Conservation (phyloP, 1,140 invertebrate genomes). For the Tetramorium parvispinum region DNA sequence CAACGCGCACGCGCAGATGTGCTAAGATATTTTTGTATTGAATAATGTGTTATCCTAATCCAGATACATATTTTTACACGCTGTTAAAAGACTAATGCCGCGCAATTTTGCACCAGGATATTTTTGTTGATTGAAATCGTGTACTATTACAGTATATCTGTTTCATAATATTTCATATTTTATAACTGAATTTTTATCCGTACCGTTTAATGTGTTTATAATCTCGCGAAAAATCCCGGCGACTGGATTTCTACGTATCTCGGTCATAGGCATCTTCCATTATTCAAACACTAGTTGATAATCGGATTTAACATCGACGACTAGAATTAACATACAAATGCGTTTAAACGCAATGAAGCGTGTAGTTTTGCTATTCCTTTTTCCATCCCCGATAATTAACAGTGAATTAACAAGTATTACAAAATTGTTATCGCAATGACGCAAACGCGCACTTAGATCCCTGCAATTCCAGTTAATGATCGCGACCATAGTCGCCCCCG, state of each 20-base stretch:
- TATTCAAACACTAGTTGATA: neutral
- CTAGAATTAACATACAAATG: constrained; percentile 27
- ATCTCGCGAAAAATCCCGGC: neutral
- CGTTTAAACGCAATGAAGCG: constrained; percentile 1
- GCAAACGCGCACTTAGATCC: constrained; percentile 15
- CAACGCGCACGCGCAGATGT: neutral
- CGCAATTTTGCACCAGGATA: neutral
- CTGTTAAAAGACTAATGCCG: neutral
- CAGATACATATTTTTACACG: neutral
- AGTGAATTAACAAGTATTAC: constrained; percentile 1
- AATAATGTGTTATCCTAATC: neutral
- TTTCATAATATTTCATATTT: neutral
- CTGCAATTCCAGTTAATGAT: constrained; percentile 25
- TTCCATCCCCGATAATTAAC: neutral
- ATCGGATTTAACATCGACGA: constrained; percentile 30
- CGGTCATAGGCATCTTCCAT: neutral
- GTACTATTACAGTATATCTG: neutral
- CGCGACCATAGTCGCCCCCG: neutral
- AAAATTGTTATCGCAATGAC: constrained; percentile 27
- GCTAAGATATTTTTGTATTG: no score
- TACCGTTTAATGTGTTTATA: neutral
- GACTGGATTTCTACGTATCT: neutral
- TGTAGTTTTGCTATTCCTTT: neutral
- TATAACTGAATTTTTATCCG: neutral
- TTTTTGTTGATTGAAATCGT: neutral